Conservation (phyloP, 2,888 invertebrate species). For the Drosophila percnosoma region DNA sequence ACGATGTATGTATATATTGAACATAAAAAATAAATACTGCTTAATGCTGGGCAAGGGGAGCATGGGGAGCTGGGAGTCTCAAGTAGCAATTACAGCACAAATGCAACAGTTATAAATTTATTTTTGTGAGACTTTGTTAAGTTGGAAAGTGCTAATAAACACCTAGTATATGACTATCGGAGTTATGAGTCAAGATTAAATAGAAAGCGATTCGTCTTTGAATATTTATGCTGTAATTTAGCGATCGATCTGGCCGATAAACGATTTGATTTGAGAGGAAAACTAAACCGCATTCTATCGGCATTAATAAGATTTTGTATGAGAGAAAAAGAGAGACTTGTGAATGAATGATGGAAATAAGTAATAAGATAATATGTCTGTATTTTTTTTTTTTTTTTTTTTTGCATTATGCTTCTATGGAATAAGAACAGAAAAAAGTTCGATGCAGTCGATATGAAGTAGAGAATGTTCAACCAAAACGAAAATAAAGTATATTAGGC, state of each 20-base stretch:
- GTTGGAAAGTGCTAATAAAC: background rate
- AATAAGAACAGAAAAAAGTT: constrained; percentile 35
- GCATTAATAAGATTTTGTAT: constrained; percentile 7
- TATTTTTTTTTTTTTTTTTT: constrained; percentile 17
- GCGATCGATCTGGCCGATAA: constrained; percentile 8
- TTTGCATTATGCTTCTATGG: constrained; percentile 47
- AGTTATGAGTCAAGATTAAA: background rate
- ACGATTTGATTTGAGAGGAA: background rate
- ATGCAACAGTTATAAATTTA: constrained; percentile 7
- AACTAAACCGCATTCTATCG: constrained; percentile 6
- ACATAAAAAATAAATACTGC: constrained; percentile 7
- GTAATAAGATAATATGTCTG: constrained; percentile 18
- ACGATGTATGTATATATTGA: constrained; percentile 9
- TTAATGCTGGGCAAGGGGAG: constrained; percentile 19
- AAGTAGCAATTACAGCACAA: constrained; percentile 36
- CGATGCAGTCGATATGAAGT: constrained; percentile 46
- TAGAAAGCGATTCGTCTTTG: background rate
- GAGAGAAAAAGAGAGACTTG: background rate
- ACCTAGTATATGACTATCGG: background rate
- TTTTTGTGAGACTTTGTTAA: background rate
- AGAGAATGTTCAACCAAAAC: constrained; percentile 28
- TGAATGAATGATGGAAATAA: constrained; percentile 10
- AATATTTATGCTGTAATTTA: constrained; percentile 26
- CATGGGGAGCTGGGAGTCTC: constrained; percentile 20
- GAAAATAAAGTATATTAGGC: constrained; percentile 37